A percentile compares a stretch with the other conserved stretches of the same genome.
Evolutionary conservation across 2,888 invertebrate species (phyloP).

Genomic region (Eupithecia subfuscata): DNA sequence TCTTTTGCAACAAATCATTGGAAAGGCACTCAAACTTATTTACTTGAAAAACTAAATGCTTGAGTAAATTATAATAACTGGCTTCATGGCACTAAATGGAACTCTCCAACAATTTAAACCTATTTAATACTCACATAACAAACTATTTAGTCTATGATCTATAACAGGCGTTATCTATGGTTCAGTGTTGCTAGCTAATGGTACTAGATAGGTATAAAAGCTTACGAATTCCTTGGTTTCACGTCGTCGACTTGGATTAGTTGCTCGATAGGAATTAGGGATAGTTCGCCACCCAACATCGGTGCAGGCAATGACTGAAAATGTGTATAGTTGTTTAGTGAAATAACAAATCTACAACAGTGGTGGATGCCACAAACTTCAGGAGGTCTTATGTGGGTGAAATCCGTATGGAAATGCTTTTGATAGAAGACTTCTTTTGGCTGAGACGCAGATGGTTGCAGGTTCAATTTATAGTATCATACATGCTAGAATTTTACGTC

Average conservation of each 20-base stretch:
- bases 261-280: slow-evolving; percentile 93
- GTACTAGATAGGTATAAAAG: slow-evolving; percentile 26
- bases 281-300: slow-evolving; percentile 91
- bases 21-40: background rate
- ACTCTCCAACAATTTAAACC: slow-evolving; percentile 22
- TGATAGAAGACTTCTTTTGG: background rate
- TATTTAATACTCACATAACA: slow-evolving; percentile 43
- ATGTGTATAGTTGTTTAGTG: background rate
- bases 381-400: background rate
- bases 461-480: too few relatives aligned
- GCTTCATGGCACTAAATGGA: slow-evolving; percentile 12
- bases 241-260: slow-evolving; percentile 89
- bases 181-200: slow-evolving; percentile 45
- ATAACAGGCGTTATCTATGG: slow-evolving; percentile 46
- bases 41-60: background rate
- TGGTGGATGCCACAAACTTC: background rate
- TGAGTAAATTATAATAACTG: background rate
- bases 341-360: background rate
- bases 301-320: slow-evolving; percentile 85
- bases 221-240: slow-evolving; percentile 60
- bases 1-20: background rate
- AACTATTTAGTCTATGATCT: slow-evolving; percentile 41
- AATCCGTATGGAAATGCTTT: background rate
- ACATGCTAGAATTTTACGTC: too few relatives aligned
- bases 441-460: background rate